Conservation (phyloP, 2,888 invertebrate genomes). For the Metellina segmentata region DNA sequence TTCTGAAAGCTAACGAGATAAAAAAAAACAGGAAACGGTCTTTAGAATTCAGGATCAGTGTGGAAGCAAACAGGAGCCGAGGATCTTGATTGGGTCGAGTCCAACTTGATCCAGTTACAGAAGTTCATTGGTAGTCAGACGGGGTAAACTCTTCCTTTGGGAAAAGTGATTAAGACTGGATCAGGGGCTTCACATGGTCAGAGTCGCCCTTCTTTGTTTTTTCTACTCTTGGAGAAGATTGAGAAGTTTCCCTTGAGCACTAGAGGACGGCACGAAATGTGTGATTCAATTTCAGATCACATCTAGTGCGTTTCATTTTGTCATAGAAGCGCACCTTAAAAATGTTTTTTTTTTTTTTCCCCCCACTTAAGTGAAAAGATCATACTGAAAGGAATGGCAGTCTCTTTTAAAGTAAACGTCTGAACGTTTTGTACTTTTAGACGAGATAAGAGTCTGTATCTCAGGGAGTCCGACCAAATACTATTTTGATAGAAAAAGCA, state of each 20-base stretch:
- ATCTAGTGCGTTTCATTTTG: neutral
- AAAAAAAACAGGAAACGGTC: neutral
- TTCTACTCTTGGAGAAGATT: neutral
- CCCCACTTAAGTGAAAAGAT: neutral
- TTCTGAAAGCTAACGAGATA: neutral
- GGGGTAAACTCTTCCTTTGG: neutral
- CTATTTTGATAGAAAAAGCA: too few relatives aligned
- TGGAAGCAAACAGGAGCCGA: neutral
- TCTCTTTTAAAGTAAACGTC: too few relatives aligned
- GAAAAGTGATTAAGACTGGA: constrained; percentile 58
- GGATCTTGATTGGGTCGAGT: constrained; percentile 34
- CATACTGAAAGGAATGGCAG: neutral
- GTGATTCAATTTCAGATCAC: constrained; percentile 26
- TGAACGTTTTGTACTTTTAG: too few relatives aligned
- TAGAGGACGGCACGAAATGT: neutral
- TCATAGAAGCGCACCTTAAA: neutral
- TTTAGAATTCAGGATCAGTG: constrained; percentile 38
- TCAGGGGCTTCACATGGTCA: constrained; percentile 4
- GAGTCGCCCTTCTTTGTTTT: neutral
- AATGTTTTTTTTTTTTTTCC: neutral
- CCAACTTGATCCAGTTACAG: constrained; percentile 28
- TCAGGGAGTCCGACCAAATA: too few relatives aligned
- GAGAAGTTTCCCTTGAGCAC: neutral
- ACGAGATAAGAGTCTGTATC: too few relatives aligned
- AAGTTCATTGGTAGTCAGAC: constrained; percentile 17